phyloP scores from a whole-genome alignment of 2,797 vertebrate species.

The Xiphorhynchus erythropygius region DNA sequence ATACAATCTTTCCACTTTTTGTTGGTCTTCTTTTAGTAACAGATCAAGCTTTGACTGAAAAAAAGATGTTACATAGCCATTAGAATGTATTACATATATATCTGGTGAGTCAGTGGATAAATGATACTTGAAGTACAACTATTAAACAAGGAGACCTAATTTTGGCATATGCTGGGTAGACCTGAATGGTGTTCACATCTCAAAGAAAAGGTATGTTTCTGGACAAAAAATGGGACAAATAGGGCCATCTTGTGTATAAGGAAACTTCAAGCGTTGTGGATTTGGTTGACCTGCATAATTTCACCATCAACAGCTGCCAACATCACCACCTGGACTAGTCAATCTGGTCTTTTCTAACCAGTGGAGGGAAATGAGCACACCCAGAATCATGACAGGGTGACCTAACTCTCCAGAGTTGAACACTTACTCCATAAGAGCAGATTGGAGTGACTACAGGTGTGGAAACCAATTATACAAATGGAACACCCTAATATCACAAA shows the following conservation, averaged over 20 bases:
- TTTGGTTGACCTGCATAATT: background rate
- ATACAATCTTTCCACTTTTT: fast-evolving
- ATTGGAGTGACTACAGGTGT: background rate
- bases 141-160: background rate
- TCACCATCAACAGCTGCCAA: background rate
- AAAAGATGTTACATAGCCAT: fast-evolving
- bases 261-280: background rate
- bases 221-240: background rate
- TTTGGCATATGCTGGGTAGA: background rate
- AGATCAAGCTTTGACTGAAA: background rate
- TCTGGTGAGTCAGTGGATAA: background rate
- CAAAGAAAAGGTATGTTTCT: background rate
- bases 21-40: background rate
- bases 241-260: background rate
- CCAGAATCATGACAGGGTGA: background rate
- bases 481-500: background rate
- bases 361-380: background rate
- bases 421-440: background rate
- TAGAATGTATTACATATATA: background rate
- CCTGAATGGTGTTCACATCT: background rate
- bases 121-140: background rate
- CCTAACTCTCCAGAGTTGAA: background rate
- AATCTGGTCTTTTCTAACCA: background rate
- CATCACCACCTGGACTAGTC: background rate
- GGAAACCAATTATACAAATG: background rate